phyloP scores from a whole-genome alignment of 2,888 invertebrate genomes.

The Agriotes lineatus region DNA sequence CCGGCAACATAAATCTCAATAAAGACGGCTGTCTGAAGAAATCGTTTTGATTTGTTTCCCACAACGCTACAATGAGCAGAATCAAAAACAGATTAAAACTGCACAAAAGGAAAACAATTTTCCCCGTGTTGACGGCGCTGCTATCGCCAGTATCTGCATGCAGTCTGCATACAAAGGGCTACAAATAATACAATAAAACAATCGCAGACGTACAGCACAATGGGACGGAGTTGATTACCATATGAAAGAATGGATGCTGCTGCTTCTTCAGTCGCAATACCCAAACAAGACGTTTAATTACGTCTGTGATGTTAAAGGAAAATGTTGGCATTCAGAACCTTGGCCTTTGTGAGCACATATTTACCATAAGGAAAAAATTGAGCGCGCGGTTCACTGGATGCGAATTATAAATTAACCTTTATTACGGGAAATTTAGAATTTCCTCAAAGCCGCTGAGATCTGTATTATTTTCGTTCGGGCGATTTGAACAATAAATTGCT shows the following conservation, averaged over 20 bases:
- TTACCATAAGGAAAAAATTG: too few relatives aligned
- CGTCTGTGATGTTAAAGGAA: neutral
- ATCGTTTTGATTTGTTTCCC: conserved; percentile 14
- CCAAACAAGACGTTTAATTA: conserved; percentile 16
- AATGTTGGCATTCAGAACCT: neutral
- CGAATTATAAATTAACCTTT: too few relatives aligned
- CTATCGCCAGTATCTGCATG: conserved; percentile 9
- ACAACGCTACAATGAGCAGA: conserved; percentile 2
- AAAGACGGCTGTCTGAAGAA: neutral
- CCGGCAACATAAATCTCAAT: conserved; percentile 12
- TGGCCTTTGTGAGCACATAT: too few relatives aligned
- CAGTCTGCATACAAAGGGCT: conserved; percentile 28
- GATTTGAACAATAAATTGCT: too few relatives aligned
- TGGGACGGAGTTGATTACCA: conserved; percentile 34
- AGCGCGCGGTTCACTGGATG: too few relatives aligned
- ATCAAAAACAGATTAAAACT: conserved; percentile 7
- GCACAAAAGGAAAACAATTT: neutral
- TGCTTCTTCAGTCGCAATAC: conserved; percentile 14
- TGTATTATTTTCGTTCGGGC: too few relatives aligned
- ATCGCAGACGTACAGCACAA: conserved; percentile 31
- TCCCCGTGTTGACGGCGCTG: conserved; percentile 3
- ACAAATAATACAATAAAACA: conserved; percentile 30
- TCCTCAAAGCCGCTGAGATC: too few relatives aligned
- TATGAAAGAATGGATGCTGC: conserved; percentile 28
- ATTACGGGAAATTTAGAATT: too few relatives aligned